These are phyloP conservation scores for Polypedilum pembai DNA, from an alignment of 1,140 invertebrate species.

Conservation along the genomic window DNA sequence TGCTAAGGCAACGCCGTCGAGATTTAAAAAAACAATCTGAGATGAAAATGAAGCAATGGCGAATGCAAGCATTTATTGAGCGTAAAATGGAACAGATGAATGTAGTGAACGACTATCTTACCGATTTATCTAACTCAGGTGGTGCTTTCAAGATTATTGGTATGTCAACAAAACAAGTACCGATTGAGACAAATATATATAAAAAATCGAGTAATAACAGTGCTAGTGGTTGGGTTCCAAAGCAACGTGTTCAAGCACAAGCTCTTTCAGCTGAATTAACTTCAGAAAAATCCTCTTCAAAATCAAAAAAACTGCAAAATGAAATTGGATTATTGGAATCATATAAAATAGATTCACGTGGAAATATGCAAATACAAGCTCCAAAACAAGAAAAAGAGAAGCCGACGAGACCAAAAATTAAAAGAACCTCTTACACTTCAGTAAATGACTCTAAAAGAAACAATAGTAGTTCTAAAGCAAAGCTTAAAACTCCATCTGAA, in stretches of 20 bases:
- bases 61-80: constrained; percentile 22
- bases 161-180: background rate
- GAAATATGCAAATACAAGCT: constrained; percentile 29
- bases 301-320: constrained; percentile 21
- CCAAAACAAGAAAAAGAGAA: constrained; percentile 26
- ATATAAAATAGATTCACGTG: constrained; percentile 28
- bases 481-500: background rate
- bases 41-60: constrained; percentile 22
- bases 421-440: background rate
- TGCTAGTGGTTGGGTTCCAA: background rate
- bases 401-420: background rate
- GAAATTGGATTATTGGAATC: constrained; percentile 30
- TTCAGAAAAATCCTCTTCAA: background rate
- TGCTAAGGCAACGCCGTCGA: constrained; percentile 14
- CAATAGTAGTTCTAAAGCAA: background rate
- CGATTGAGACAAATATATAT: background rate
- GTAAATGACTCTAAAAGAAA: background rate
- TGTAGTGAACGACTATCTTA: background rate
- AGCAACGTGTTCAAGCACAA: background rate
- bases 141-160: constrained; percentile 22
- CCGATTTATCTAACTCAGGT: constrained; percentile 12
- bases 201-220: background rate
- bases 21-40: constrained; percentile 25
- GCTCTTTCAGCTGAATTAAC: background rate
- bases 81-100: background rate